These are phyloP conservation scores for Rotaria sp. DNA, from an alignment of 2,888 invertebrate genomes.

Conservation along the genomic window DNA sequence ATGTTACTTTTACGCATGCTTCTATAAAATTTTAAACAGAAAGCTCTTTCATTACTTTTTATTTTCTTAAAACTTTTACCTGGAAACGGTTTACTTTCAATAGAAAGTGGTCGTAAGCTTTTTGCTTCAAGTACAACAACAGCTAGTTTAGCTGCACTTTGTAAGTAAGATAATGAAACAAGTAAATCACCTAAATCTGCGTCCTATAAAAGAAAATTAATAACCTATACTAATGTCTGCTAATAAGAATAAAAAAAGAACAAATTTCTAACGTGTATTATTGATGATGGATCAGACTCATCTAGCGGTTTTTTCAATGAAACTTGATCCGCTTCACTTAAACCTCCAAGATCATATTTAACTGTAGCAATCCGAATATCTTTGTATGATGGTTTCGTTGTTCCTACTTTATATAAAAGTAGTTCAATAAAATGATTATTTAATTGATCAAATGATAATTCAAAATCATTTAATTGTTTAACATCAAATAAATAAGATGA, in stretches of 20 bases:
- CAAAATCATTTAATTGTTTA: neutral
- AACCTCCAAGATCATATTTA: neutral
- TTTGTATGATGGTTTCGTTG: neutral
- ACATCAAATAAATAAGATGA: neutral
- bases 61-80: no score
- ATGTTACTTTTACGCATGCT: constrained; percentile 35
- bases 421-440: constrained; percentile 2
- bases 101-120: constrained; percentile 33
- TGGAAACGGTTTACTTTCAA: constrained; percentile 36
- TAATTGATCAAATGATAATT: neutral
- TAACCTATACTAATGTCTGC: neutral
- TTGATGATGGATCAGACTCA: neutral
- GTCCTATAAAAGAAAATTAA: constrained; percentile 12
- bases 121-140: constrained; percentile 38
- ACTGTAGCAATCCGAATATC: constrained; percentile 2
- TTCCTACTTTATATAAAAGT: constrained; percentile 2
- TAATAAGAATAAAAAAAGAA: neutral
- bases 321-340: neutral
- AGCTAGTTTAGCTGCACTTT: constrained; percentile 33
- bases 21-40: constrained; percentile 1
- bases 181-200: constrained; percentile 38
- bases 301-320: neutral
- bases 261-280: neutral
- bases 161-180: constrained; percentile 39
- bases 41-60: no score